Evolutionary conservation across 1,140 invertebrate species (phyloP).

Genomic region (Metaphire vulgaris): DNA sequence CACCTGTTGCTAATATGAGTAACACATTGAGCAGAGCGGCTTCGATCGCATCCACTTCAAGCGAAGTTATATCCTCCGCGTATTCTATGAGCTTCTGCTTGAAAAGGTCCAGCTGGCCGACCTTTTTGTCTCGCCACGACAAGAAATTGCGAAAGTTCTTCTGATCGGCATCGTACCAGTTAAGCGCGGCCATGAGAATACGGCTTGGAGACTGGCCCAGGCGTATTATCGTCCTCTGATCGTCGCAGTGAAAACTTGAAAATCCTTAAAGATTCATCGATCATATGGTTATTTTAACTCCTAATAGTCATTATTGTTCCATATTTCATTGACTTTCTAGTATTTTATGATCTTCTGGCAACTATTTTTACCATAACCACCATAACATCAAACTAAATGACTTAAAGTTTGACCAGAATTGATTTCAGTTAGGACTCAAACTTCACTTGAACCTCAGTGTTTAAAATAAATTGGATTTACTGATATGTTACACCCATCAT

Average conservation of each 20-base stretch:
- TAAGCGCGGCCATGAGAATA: conserved; percentile 24
- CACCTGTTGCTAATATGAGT: conserved; percentile 22
- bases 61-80: conserved; percentile 1
- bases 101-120: conserved; percentile 16
- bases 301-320: too few relatives aligned
- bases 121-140: conserved; percentile 9
- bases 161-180: conserved; percentile 27
- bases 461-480: too few relatives aligned
- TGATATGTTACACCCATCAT: too few relatives aligned
- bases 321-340: too few relatives aligned
- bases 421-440: too few relatives aligned
- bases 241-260: conserved; percentile 14
- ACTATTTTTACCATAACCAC: too few relatives aligned
- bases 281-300: too few relatives aligned
- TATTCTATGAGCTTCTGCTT: conserved; percentile 18
- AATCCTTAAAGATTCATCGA: conserved; percentile 28
- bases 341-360: too few relatives aligned
- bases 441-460: too few relatives aligned
- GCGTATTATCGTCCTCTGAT: conserved; percentile 23
- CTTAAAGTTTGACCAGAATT: too few relatives aligned
- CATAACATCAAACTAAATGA: too few relatives aligned
- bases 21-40: conserved; percentile 27
- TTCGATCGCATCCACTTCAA: conserved; percentile 24
- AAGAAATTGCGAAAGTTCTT: conserved; percentile 25
- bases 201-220: conserved; percentile 28